Base-by-base conservation (phyloP, 1,140 invertebrate genomes). In the Megathymus violae region DNA sequence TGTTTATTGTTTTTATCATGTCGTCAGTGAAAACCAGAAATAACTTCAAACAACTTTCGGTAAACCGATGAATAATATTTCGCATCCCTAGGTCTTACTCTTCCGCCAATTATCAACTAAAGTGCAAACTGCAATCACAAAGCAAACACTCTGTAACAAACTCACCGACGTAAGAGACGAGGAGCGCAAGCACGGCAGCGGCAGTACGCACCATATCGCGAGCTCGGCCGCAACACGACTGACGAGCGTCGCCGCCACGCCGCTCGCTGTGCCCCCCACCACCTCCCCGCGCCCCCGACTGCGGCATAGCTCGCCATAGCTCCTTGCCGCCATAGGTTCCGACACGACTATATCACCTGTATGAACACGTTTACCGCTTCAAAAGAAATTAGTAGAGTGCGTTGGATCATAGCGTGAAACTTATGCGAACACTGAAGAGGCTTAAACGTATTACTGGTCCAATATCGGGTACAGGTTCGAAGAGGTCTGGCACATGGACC, bases 201-300 rank as follows among this genome's bases (percentile, higher is more conserved):
- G 64, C 44, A 48, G 64, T 68, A 51, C 82, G 76, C 34, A 70
- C 27, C 84, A 87, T 86, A 75, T 82, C 74, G 66, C 65, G 54
- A 61, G 66, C 68, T 48, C 59, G 61, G 73, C 76, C 73, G 73
- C 76, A 77, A 66, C 69, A 34, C 46, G 46, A 52, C 50, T 52
- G 50, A 4, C 50, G 19, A 7, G 15, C 15, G 48, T 36, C 38
- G 51, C 47, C 38, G 47, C 27, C 62, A n/a, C n/a, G n/a, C n/a
- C n/a, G n/a, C n/a, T n/a, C n/a, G n/a, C n/a, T n/a, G n/a, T n/a
- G n/a, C n/a, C n/a, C n/a, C n/a, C n/a, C n/a, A n/a, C n/a, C n/a
- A n/a, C n/a, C n/a, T n/a, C 79, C 82, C 78, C 82, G 75, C 80
- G 73, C 74, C 84, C 82, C 84, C 77, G 70, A 89, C 75, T 89